Percentiles rank a stretch among this genome's conserved stretches.
Evolutionary conservation across 2,888 invertebrate genomes (phyloP).

Genomic region (Andrena bicolor): DNA sequence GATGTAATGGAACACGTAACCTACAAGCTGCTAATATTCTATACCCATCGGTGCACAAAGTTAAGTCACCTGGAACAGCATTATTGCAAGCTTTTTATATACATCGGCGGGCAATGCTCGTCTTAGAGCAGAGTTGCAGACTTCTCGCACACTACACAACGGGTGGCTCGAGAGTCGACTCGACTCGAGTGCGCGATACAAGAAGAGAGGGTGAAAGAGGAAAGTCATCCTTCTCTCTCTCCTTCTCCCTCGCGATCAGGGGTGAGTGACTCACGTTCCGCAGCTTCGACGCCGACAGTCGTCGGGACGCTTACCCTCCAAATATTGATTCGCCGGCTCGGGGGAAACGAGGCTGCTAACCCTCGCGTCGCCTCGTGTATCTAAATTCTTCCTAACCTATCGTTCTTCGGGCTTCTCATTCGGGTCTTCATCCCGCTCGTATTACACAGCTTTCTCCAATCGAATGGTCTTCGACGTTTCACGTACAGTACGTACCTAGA

Average conservation of each 20-base stretch:
- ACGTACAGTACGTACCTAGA: too few relatives aligned
- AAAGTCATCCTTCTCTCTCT: constrained; percentile 64
- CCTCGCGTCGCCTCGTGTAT: constrained; percentile 53
- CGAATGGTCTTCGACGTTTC: constrained; percentile 1
- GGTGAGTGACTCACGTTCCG: constrained; percentile 83
- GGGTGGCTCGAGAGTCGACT: constrained; percentile 39
- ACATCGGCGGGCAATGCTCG: neutral
- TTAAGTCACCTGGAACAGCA: neutral
- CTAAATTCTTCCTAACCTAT: constrained; percentile 67
- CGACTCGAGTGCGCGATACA: constrained; percentile 24
- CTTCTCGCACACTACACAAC: constrained; percentile 33
- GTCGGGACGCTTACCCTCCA: constrained; percentile 80
- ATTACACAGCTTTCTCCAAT: constrained; percentile 33
- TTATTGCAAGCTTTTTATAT: neutral
- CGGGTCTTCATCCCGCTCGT: constrained; percentile 46
- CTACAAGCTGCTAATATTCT: neutral
- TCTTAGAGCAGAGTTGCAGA: constrained; percentile 8
- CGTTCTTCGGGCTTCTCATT: constrained; percentile 52
- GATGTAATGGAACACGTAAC: neutral
- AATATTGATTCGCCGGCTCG: constrained; percentile 82
- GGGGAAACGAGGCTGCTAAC: constrained; percentile 71
- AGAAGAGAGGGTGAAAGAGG: constrained; percentile 65
- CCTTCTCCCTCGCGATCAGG: constrained; percentile 61
- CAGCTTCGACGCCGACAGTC: constrained; percentile 79
- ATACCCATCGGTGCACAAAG: neutral